Percentiles rank a stretch among this genome's conserved stretches.
Evolutionary conservation across 2,888 invertebrate genomes (phyloP).

Genomic region (Agrotis exclamationis): DNA sequence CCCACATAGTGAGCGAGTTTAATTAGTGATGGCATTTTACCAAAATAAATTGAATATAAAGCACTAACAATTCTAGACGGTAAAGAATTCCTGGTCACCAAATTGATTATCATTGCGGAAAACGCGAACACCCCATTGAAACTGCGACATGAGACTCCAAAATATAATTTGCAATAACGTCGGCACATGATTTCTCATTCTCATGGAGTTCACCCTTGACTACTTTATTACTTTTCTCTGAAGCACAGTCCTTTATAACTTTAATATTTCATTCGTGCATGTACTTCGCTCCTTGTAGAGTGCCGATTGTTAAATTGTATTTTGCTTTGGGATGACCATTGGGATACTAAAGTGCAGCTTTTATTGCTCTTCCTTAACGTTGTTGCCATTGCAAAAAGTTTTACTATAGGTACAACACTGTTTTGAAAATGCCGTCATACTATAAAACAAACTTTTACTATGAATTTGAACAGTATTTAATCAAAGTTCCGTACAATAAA

Average conservation of each 20-base stretch:
- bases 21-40: too few relatives aligned
- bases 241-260: conserved; percentile 76
- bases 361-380: conserved; percentile 47
- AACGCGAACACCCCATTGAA: conserved; percentile 68
- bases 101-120: conserved; percentile 58
- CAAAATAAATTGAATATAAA: conserved; percentile 41
- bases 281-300: conserved; percentile 68
- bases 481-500: conserved; percentile 62
- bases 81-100: conserved; percentile 44
- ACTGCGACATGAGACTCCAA: conserved; percentile 66
- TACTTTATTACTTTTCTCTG: conserved; percentile 84
- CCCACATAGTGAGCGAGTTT: too few relatives aligned
- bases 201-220: conserved; percentile 76
- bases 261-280: conserved; percentile 75
- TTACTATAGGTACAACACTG: conserved; percentile 2
- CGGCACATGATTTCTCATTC: conserved; percentile 80
- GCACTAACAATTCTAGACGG: conserved; percentile 4
- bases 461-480: conserved; percentile 57
- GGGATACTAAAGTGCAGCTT: conserved; percentile 64
- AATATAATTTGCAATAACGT: conserved; percentile 85
- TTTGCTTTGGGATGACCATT: conserved; percentile 64
- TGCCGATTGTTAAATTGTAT: conserved; percentile 73
- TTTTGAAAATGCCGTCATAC: conserved; percentile 29
- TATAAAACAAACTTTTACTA: conserved; percentile 25
- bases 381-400: conserved; percentile 36